Base-by-base conservation (phyloP, 2,113 vertebrate genomes). In the Edolisoma coerulescens region DNA sequence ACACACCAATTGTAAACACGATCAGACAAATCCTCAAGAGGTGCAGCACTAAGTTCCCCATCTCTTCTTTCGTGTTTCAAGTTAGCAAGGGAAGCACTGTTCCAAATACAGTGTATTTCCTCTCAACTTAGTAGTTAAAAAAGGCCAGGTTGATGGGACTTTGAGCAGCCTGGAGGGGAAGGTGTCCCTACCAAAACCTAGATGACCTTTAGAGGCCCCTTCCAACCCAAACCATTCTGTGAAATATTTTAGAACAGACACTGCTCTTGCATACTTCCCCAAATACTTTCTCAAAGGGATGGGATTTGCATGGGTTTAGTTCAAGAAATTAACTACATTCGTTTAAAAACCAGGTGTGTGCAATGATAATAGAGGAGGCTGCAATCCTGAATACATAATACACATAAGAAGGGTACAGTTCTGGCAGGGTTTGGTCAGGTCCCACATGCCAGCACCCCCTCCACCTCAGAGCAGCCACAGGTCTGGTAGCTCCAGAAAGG, bases 311-410 rank as follows among this genome's bases (percentile, higher is more conserved):
- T 9, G 21, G 18, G 50, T 52, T 95, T 42, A 75, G 35, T 47
- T 54, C 30, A 88, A 74, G 9, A 90, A 88, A 90, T 52, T 3
- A 86, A 41, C 26, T 27, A 4, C 1, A 12, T 6, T 26, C 5
- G 4, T 82, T 79, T 11, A 10, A 81, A 88, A 64, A 13, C 0
- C 4, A 59, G 14, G 24, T 33, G 27, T 5, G 32, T 37, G 24
- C 63, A 53, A 39, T 6, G 3, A 28, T 37, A 49, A 17, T 0
- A 24, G 24, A 39, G 26, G 39, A 79, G 45, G 14, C 11, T 53
- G 33, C 37, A 53, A 10, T 27, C 37, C 64, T 60, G 22, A 53
- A 7, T 6, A 10, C 0, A 2, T 11, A 14, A 7, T 0, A 8
- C 21, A 15, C 1, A 3, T 11, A 2, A 16, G 63, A 41, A 63